phyloP scores from a whole-genome alignment of 2,888 invertebrate species.

The Buathra laborator region DNA sequence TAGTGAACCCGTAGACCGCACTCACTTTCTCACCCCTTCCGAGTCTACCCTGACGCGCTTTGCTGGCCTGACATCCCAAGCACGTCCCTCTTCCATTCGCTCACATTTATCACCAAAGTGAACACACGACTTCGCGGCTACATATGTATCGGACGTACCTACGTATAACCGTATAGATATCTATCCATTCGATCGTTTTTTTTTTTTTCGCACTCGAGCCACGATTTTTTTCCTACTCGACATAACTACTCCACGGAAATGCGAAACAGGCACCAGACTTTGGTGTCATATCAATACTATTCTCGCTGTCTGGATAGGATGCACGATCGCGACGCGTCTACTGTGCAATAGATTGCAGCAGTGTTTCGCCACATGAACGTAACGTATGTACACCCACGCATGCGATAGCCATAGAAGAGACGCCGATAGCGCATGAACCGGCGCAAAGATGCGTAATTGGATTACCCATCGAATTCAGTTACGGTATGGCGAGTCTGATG shows the following conservation, averaged over 20 bases:
- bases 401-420: constrained; percentile 65
- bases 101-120: constrained; percentile 61
- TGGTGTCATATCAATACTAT: constrained; percentile 67
- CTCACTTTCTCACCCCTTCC: constrained; percentile 68
- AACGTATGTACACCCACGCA: constrained; percentile 40
- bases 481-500: constrained; percentile 84
- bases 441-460: constrained; percentile 85
- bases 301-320: constrained; percentile 67
- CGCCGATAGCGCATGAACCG: constrained; percentile 65
- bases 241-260: constrained; percentile 35
- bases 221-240: constrained; percentile 26
- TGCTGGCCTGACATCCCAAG: constrained; percentile 30
- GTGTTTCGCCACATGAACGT: constrained; percentile 36
- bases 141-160: background rate
- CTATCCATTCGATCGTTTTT: constrained; percentile 17
- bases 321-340: constrained; percentile 2
- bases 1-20: constrained; percentile 63
- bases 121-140: constrained; percentile 46
- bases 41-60: constrained; percentile 40
- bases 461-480: constrained; percentile 85
- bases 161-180: constrained; percentile 11
- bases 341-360: background rate
- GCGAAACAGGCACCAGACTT: constrained; percentile 23
- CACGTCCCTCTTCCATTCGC: constrained; percentile 27
- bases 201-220: constrained; percentile 20